phyloP scores from a whole-genome alignment of 2,888 invertebrate species.

The Hemithea aestivaria region DNA sequence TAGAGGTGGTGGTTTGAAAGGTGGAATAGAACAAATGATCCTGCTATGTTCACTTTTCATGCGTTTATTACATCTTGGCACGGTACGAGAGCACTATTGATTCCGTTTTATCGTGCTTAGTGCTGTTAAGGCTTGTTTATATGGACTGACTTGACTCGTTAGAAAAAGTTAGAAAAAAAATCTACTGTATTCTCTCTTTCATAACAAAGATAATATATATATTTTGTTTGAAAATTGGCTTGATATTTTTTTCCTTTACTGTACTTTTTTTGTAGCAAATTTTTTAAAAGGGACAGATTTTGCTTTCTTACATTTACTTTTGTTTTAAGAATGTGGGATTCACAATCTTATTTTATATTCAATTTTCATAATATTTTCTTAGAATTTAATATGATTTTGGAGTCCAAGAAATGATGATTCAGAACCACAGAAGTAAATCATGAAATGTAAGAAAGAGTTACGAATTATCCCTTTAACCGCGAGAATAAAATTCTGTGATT shows the following conservation, averaged over 20 bases:
- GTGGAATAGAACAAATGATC: conserved; percentile 52
- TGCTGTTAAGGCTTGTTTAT: conserved; percentile 40
- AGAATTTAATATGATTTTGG: not conserved
- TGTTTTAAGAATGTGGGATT: too few species aligned
- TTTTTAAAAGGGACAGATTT: too few species aligned
- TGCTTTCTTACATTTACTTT: too few species aligned
- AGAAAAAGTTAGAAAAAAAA: too few species aligned
- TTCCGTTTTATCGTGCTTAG: conserved; percentile 58
- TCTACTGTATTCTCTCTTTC: too few species aligned
- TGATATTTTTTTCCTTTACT: too few species aligned
- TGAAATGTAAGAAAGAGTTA: conserved; percentile 11
- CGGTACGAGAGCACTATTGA: conserved; percentile 64
- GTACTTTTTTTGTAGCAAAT: too few species aligned
- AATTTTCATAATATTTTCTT: too few species aligned
- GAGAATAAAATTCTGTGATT: conserved; percentile 9
- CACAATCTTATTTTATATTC: too few species aligned
- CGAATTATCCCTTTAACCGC: conserved; percentile 13
- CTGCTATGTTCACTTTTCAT: conserved; percentile 60
- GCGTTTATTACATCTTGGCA: conserved; percentile 68
- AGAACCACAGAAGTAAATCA: conserved; percentile 5
- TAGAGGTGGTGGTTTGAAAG: conserved; percentile 26
- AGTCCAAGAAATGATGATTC: conserved; percentile 8
- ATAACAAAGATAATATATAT: too few species aligned
- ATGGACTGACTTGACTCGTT: conserved; percentile 6
- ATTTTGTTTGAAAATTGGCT: too few species aligned